Evolutionary conservation across 2,888 invertebrate species (phyloP).

Genomic region (Nesidiocoris tenuis): DNA sequence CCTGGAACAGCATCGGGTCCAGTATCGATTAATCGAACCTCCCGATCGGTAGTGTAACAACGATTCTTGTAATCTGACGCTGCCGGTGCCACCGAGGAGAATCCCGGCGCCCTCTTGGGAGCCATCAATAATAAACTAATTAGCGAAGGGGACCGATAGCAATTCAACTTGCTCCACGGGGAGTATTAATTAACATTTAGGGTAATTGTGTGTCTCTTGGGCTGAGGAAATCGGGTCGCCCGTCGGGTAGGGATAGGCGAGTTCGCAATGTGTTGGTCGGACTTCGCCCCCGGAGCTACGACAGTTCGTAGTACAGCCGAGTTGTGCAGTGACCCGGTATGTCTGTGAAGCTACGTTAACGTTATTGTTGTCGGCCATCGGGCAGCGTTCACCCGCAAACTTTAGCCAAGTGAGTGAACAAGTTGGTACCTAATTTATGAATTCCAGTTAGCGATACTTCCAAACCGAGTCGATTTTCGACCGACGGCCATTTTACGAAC

Average conservation of each 20-base stretch:
- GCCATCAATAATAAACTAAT: constrained; percentile 43
- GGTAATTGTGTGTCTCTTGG: constrained; percentile 35
- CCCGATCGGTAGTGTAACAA: neutral
- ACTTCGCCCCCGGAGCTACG: neutral
- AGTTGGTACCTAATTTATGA: too few relatives aligned
- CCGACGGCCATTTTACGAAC: too few relatives aligned
- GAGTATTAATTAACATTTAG: constrained; percentile 42
- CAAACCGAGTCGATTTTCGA: too few relatives aligned
- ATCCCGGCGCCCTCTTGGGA: neutral
- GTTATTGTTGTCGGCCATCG: too few relatives aligned
- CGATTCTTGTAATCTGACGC: neutral
- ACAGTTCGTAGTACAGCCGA: too few relatives aligned
- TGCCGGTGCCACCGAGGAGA: neutral
- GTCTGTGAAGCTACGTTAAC: too few relatives aligned
- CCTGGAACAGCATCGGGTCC: too few relatives aligned
- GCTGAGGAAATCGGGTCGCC: neutral
- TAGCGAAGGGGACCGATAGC: constrained; percentile 17
- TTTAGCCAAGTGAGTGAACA: too few relatives aligned
- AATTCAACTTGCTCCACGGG: constrained; percentile 29
- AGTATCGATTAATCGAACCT: neutral
- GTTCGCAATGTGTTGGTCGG: neutral
- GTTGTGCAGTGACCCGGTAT: too few relatives aligned
- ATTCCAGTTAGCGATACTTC: too few relatives aligned
- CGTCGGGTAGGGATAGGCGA: neutral
- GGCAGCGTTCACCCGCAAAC: too few relatives aligned